phyloP scores from a whole-genome alignment of 2,888 invertebrate genomes.

The Nezara viridula region DNA sequence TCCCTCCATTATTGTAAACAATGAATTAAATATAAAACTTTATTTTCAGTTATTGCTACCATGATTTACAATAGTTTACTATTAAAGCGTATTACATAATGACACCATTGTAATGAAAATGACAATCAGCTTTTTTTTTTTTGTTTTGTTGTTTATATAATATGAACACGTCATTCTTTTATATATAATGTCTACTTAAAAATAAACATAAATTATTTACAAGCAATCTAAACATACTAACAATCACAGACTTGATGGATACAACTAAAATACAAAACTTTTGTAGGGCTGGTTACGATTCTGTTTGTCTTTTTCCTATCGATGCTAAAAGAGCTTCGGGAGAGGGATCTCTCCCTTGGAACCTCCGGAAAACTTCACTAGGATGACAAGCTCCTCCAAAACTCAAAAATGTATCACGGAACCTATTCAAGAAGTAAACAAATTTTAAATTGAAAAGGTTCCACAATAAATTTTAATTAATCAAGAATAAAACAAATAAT shows the following conservation, averaged over 20 bases:
- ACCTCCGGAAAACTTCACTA: slow-evolving; percentile 88
- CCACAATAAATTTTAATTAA: not conserved
- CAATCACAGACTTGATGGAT: slow-evolving; percentile 29
- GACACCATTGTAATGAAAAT: not conserved
- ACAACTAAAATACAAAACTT: slow-evolving; percentile 38
- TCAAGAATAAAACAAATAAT: slow-evolving; percentile 41
- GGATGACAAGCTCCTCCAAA: slow-evolving; percentile 86
- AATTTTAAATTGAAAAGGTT: slow-evolving; percentile 6
- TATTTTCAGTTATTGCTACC: not conserved
- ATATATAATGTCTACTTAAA: not conserved
- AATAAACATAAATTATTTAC: slow-evolving; percentile 40
- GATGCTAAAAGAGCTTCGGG: slow-evolving; percentile 83
- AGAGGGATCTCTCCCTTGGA: slow-evolving; percentile 92
- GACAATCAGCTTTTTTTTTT: not conserved
- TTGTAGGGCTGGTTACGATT: not conserved
- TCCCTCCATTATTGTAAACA: not conserved
- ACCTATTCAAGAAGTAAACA: slow-evolving; percentile 68
- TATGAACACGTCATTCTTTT: not conserved
- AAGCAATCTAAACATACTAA: slow-evolving; percentile 42
- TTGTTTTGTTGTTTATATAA: not conserved
- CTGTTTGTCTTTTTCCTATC: slow-evolving; percentile 69
- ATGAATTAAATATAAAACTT: not conserved
- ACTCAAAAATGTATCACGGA: slow-evolving; percentile 86
- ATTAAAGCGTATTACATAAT: not conserved
- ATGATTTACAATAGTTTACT: not conserved